These are phyloP conservation scores for Cepaea hortensis DNA, from an alignment of 2,888 invertebrate genomes.

Conservation along the genomic window DNA sequence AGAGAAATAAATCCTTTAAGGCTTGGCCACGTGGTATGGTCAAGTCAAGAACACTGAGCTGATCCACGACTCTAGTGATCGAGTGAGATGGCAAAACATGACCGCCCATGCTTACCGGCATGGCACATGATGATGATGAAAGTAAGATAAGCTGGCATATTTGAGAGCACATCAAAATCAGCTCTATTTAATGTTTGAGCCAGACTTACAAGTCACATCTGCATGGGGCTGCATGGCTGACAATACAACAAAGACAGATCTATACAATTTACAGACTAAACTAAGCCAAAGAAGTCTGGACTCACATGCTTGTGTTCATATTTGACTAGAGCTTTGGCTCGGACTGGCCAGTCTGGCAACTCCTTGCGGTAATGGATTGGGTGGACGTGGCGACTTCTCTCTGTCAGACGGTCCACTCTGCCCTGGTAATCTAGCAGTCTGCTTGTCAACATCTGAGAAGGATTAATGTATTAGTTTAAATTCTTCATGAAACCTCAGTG, in stretches of 20 bases:
- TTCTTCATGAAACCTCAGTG: too few relatives aligned
- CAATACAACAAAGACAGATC: not conserved
- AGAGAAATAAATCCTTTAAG: too few relatives aligned
- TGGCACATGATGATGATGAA: too few relatives aligned
- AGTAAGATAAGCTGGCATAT: too few relatives aligned
- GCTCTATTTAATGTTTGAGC: too few relatives aligned
- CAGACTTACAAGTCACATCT: too few relatives aligned
- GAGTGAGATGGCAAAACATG: too few relatives aligned
- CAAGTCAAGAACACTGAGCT: too few relatives aligned
- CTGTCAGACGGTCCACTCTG: constrained; percentile 62
- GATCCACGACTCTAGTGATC: too few relatives aligned
- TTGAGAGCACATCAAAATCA: too few relatives aligned
- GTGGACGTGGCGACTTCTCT: constrained; percentile 59
- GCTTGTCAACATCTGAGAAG: constrained; percentile 61
- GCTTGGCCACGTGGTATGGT: too few relatives aligned
- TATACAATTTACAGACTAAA: not conserved
- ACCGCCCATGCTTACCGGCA: too few relatives aligned
- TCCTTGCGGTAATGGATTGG: constrained; percentile 67
- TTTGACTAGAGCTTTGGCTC: constrained; percentile 64
- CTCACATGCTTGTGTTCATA: constrained; percentile 67
- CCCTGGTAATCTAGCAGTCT: constrained; percentile 66
- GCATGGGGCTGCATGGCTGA: not conserved
- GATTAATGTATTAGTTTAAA: not conserved
- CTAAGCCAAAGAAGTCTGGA: not conserved
- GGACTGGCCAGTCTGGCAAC: constrained; percentile 61